Conservation (phyloP, 2,113 vertebrate species). For the Tauraco erythrolophus region DNA sequence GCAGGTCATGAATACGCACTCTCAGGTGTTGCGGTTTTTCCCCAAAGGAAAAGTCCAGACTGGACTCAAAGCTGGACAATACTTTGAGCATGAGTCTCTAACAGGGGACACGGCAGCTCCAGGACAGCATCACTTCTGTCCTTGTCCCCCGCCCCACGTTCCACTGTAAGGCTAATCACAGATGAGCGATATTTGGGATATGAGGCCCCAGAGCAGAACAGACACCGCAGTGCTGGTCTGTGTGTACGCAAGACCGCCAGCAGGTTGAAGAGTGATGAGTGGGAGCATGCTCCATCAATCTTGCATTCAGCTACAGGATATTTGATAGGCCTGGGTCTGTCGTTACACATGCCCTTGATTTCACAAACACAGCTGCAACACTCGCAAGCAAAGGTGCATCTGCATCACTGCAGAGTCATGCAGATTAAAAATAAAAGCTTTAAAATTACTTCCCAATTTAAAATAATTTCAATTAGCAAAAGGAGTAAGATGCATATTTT, state of each 20-base stretch:
- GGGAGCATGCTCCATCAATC: neutral
- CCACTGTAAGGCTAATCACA: neutral
- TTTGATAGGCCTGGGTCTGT: neutral
- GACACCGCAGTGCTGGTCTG: neutral
- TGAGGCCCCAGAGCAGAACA: neutral
- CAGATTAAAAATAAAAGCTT: constrained; percentile 49
- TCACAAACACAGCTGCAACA: constrained; percentile 25
- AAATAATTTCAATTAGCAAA: constrained; percentile 15
- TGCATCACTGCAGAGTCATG: constrained; percentile 43
- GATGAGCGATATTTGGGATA: neutral
- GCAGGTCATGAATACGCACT: rapidly evolving
- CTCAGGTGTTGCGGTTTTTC: neutral
- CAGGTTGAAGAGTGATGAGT: neutral
- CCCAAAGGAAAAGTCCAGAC: neutral
- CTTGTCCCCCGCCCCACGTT: neutral
- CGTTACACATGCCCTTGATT: neutral
- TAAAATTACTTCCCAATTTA: neutral
- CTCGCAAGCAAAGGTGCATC: constrained; percentile 26
- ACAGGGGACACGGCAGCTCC: neutral
- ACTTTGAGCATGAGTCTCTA: rapidly evolving
- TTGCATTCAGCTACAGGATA: neutral
- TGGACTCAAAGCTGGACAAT: neutral
- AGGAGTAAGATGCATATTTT: neutral
- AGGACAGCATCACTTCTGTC: neutral
- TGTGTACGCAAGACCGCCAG: rapidly evolving